Evolutionary conservation across 2,113 vertebrate genomes (phyloP).

Genomic region (Oreochromis niloticus): DNA sequence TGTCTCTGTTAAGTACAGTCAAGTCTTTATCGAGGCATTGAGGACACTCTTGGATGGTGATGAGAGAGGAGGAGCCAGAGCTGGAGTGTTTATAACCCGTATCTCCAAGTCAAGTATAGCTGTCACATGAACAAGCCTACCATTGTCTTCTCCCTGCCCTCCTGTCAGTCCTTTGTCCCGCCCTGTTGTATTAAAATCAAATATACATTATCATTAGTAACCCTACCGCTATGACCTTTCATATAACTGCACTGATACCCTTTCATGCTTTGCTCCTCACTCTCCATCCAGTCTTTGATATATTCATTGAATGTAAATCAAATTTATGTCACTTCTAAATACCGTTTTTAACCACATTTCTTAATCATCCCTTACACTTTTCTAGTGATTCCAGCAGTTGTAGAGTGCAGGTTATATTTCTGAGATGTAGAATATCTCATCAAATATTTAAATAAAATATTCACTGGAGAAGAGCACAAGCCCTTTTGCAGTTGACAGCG

Average conservation of each 20-base stretch:
- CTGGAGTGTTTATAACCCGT: slow-evolving; percentile 4
- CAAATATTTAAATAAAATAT: slow-evolving; percentile 37
- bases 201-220: slow-evolving; percentile 11
- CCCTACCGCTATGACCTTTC: neutral
- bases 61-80: neutral
- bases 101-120: slow-evolving; percentile 19
- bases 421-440: neutral
- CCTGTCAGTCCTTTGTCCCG: neutral
- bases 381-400: neutral
- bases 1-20: neutral
- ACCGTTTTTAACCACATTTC: neutral
- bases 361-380: neutral
- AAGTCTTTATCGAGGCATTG: neutral
- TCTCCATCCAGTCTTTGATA: neutral
- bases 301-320: neutral
- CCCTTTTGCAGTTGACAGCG: slow-evolving; percentile 5
- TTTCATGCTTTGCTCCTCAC: neutral
- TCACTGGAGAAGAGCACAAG: neutral
- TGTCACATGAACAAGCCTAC: slow-evolving; percentile 14
- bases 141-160: neutral
- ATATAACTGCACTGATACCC: neutral
- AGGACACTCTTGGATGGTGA: neutral
- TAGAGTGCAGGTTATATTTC: neutral
- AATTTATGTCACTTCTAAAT: neutral
- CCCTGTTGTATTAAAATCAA: slow-evolving; percentile 1